Evolutionary conservation across 2,888 invertebrate genomes (phyloP).

Genomic region (Morinoia aosen): DNA sequence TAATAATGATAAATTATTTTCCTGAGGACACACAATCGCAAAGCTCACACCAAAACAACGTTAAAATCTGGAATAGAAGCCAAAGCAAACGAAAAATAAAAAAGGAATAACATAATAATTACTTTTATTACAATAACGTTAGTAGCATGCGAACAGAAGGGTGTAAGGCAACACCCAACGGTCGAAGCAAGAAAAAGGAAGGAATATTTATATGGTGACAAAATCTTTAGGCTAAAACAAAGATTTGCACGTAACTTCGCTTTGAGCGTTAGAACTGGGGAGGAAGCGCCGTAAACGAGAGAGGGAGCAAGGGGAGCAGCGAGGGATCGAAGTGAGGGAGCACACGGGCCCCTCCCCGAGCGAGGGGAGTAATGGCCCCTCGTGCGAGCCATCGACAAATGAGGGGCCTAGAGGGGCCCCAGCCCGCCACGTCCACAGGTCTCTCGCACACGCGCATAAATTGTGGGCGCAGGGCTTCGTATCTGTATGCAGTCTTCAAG

Average conservation of each 20-base stretch:
- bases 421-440: not conserved
- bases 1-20: not conserved
- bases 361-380: not conserved
- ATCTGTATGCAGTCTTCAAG: no score
- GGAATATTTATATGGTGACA: not conserved
- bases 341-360: constrained; percentile 23
- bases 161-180: not conserved
- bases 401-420: not conserved
- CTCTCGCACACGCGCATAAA: not conserved
- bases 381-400: constrained; percentile 41
- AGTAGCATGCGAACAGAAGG: not conserved
- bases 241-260: not conserved
- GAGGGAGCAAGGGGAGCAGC: constrained; percentile 55
- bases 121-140: not conserved
- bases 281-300: not conserved
- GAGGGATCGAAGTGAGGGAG: constrained; percentile 51
- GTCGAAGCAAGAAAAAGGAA: not conserved
- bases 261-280: not conserved
- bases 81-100: not conserved
- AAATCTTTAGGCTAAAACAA: not conserved
- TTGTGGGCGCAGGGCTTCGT: not conserved
- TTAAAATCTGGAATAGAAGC: not conserved
- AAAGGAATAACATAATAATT: not conserved
- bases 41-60: not conserved
- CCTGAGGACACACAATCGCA: not conserved